Conservation (phyloP, 2,888 invertebrate genomes). For the Keiferia lycopersicella region DNA sequence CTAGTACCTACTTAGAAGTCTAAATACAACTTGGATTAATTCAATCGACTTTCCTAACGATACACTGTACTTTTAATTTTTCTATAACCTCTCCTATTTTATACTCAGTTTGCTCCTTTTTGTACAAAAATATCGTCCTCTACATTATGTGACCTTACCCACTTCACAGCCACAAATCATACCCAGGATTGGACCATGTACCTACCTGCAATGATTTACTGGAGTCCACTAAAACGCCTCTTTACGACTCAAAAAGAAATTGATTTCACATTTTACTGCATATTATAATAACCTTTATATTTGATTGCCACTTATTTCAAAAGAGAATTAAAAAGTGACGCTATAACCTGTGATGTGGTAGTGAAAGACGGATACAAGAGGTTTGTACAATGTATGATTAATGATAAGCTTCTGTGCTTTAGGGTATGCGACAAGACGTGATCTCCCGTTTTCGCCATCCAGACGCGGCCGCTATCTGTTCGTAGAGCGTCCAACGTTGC, state of each 20-base stretch:
- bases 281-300: constrained; percentile 77
- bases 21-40: too few species aligned
- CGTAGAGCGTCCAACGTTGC: too few species aligned
- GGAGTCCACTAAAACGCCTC: constrained; percentile 60
- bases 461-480: too few species aligned
- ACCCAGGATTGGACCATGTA: constrained; percentile 51
- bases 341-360: constrained; percentile 7
- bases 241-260: constrained; percentile 72
- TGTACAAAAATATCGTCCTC: neutral
- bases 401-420: too few species aligned
- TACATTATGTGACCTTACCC: constrained; percentile 49
- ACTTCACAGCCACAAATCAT: constrained; percentile 69
- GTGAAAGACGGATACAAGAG: neutral
- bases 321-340: constrained; percentile 47
- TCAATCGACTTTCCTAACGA: too few species aligned
- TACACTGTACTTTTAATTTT: too few species aligned
- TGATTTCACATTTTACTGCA: constrained; percentile 77
- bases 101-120: too few species aligned
- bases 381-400: neutral
- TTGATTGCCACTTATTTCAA: constrained; percentile 65
- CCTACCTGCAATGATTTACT: constrained; percentile 60
- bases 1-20: too few species aligned
- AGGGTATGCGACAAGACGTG: too few species aligned
- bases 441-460: too few species aligned
- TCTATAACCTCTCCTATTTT: too few species aligned